These are phyloP conservation scores for Mercenaria mercenaria DNA, from an alignment of 1,140 invertebrate species.

Conservation along the genomic window DNA sequence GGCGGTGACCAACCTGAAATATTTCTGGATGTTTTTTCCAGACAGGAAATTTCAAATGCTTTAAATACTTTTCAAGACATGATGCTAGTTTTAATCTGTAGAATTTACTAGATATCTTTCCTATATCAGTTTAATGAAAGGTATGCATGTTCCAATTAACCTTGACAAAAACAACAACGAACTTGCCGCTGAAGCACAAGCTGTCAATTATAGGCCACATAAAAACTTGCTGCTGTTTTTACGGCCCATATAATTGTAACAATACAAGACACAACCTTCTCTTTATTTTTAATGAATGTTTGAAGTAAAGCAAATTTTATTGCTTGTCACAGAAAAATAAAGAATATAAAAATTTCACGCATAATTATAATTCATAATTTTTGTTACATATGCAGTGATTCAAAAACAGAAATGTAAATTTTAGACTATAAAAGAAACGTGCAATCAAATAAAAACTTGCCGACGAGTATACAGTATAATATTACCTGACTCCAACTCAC, in stretches of 20 bases:
- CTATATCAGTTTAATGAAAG: background rate
- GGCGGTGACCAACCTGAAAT: too few species aligned
- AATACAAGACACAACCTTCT: background rate
- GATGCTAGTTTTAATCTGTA: background rate
- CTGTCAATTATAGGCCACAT: conserved; percentile 18
- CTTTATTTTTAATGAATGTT: background rate
- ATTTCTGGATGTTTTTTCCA: too few species aligned
- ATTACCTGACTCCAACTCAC: too few species aligned
- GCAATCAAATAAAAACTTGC: too few species aligned
- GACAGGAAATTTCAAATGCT: too few species aligned
- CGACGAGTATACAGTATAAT: too few species aligned
- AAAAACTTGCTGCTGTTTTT: background rate
- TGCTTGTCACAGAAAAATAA: background rate
- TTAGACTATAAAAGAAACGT: too few species aligned
- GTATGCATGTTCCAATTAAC: conserved; percentile 10
- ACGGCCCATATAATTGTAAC: background rate
- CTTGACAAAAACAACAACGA: background rate
- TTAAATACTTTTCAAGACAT: background rate
- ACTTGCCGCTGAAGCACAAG: background rate
- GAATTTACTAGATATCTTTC: background rate
- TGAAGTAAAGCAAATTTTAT: background rate
- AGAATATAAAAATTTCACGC: too few species aligned
- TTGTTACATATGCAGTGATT: too few species aligned
- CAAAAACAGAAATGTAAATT: too few species aligned
- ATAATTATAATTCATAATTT: too few species aligned